phyloP scores from a whole-genome alignment of 2,888 invertebrate species.

The Steinernema scapterisci region DNA sequence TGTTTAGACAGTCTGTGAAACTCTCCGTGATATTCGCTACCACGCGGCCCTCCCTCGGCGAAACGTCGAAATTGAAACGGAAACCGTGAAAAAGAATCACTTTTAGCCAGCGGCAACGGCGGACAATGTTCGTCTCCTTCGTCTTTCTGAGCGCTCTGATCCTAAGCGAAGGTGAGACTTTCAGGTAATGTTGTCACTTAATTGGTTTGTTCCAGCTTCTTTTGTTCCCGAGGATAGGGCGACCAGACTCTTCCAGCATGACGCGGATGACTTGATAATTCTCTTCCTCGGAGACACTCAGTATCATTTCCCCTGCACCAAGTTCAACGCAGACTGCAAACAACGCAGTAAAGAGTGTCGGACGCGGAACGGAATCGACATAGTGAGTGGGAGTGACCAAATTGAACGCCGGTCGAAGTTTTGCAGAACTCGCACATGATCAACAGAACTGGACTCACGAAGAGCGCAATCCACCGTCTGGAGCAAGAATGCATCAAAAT shows the following conservation, averaged over 20 bases:
- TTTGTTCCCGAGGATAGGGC: background rate
- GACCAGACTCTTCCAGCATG: background rate
- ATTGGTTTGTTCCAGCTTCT: background rate
- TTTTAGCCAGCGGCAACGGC: no score
- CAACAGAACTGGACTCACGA: conserved; percentile 35
- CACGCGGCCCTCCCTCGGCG: background rate
- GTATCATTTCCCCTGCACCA: conserved; percentile 60
- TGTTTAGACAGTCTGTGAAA: background rate
- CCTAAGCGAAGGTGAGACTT: background rate
- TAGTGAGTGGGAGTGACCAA: conserved; percentile 39
- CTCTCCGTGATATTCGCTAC: conserved; percentile 9
- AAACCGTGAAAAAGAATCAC: no score
- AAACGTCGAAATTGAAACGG: no score
- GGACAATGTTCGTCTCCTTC: no score
- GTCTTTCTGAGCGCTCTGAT: background rate
- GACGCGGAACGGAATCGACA: conserved; percentile 43
- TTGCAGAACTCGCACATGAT: conserved; percentile 35
- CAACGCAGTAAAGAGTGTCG: conserved; percentile 48
- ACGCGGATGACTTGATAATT: conserved; percentile 47
- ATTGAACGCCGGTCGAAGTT: background rate
- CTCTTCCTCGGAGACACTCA: conserved; percentile 61
- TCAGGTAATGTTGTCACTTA: background rate
- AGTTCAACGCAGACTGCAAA: conserved; percentile 55
- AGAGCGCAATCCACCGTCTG: conserved; percentile 34
- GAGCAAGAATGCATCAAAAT: conserved; percentile 48